Conservation (phyloP, 2,888 invertebrate genomes). For the Gymnocheta viridis region DNA sequence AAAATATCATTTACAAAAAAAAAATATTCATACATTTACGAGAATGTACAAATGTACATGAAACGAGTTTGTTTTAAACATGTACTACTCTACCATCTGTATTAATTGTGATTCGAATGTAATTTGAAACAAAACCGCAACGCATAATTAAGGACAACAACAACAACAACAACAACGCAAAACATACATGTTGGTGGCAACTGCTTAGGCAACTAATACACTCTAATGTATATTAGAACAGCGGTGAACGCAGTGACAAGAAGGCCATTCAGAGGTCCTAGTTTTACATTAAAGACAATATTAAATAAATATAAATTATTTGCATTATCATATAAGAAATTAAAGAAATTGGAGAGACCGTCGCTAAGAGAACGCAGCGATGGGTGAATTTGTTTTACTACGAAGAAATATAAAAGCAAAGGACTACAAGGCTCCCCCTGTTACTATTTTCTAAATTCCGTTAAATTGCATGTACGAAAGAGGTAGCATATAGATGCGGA, state of each 20-base stretch:
- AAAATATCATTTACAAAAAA: no score
- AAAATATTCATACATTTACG: background rate
- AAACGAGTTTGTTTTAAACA: background rate
- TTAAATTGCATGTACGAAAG: no score
- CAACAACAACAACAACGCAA: constrained; percentile 3
- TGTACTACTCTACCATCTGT: background rate
- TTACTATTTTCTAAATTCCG: no score
- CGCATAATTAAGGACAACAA: constrained; percentile 29
- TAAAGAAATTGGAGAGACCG: no score
- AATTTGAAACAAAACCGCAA: constrained; percentile 44
- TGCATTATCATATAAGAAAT: no score
- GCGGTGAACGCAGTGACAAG: background rate
- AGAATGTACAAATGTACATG: background rate
- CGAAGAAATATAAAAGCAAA: no score
- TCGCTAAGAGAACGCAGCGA: no score
- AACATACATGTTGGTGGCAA: background rate
- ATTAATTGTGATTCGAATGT: constrained; percentile 38
- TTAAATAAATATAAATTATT: no score
- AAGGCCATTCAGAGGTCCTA: background rate
- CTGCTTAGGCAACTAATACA: background rate
- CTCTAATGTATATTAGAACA: background rate
- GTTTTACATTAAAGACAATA: no score
- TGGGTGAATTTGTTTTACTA: no score
- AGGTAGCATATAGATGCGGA: no score
- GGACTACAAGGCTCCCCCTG: no score